These are phyloP conservation scores for Thelohanellus kitauei DNA, from an alignment of 30 jellyfish, hydroid and myxozoan species.

Conservation along the genomic window DNA sequence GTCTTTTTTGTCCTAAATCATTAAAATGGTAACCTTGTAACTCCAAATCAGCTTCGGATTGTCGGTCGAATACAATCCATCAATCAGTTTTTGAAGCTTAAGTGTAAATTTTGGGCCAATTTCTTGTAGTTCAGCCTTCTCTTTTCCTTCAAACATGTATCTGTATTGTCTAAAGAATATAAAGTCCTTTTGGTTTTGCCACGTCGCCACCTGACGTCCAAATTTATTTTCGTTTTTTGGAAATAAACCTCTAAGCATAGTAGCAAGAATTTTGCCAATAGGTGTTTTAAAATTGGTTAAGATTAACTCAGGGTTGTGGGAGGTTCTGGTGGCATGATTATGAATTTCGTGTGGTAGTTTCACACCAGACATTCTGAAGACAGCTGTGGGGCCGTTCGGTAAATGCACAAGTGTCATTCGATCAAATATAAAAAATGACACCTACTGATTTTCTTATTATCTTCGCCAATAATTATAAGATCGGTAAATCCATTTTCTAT, in stretches of 20 bases:
- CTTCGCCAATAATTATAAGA: conserved; percentile 34
- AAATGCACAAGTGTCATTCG: conserved; percentile 9
- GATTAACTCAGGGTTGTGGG: conserved; percentile 39
- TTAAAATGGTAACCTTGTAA: too few species aligned
- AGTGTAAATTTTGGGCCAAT: conserved; percentile 63
- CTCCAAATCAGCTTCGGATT: too few species aligned
- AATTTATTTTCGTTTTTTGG: conserved; percentile 42
- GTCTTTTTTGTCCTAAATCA: too few species aligned
- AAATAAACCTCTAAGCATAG: conserved; percentile 36
- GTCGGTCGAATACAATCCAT: too few species aligned
- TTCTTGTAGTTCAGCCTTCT: conserved; percentile 60
- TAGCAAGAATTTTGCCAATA: conserved; percentile 45
- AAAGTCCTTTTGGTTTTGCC: conserved; percentile 52
- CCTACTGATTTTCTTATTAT: conserved; percentile 36
- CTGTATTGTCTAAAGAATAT: conserved; percentile 69
- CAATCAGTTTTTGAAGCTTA: conserved; percentile 32
- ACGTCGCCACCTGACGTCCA: conserved; percentile 47
- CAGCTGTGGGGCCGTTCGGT: conserved; percentile 81
- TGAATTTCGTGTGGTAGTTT: neutral
- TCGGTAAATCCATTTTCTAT: conserved; percentile 33
- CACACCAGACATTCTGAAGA: conserved; percentile 24
- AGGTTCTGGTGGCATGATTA: conserved; percentile 28
- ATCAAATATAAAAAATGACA: neutral
- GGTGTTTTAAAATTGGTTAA: conserved; percentile 48
- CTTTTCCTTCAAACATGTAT: conserved; percentile 23